These are phyloP conservation scores for Zaprionus taronus DNA, from an alignment of 1,140 invertebrate genomes.

Conservation along the genomic window DNA sequence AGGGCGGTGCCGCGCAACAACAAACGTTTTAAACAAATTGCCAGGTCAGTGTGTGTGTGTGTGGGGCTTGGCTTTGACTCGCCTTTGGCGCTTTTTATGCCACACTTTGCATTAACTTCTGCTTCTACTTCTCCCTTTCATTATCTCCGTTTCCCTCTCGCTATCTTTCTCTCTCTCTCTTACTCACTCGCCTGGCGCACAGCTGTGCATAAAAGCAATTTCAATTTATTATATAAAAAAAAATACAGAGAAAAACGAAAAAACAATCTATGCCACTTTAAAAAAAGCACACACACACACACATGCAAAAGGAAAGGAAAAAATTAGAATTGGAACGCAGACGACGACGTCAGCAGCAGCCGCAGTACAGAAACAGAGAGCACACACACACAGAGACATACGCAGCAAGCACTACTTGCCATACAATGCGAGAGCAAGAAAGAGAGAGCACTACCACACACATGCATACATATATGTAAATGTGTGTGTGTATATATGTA, in stretches of 20 bases:
- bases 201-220: conserved; percentile 52
- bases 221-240: conserved; percentile 56
- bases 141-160: conserved; percentile 5
- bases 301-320: conserved; percentile 31
- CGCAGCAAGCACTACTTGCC: conserved; percentile 2
- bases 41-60: conserved; percentile 19
- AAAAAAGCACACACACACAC: conserved; percentile 45
- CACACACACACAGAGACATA: conserved; percentile 27
- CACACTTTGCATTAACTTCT: conserved; percentile 27
- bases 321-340: conserved; percentile 58
- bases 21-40: conserved; percentile 33
- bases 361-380: conserved; percentile 14
- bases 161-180: conserved; percentile 1
- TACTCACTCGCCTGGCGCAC: conserved; percentile 11
- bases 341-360: conserved; percentile 45
- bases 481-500: not conserved
- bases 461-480: not conserved
- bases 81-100: conserved; percentile 39
- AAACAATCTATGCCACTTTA: conserved; percentile 58
- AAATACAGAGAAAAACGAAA: conserved; percentile 20
- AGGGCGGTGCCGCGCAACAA: conserved; percentile 32
- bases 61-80: conserved; percentile 28
- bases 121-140: not conserved
- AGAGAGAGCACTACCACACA: not conserved
- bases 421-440: not conserved